Conservation (phyloP, 1,140 invertebrate species). For the Temnothorax curvispinosus region DNA sequence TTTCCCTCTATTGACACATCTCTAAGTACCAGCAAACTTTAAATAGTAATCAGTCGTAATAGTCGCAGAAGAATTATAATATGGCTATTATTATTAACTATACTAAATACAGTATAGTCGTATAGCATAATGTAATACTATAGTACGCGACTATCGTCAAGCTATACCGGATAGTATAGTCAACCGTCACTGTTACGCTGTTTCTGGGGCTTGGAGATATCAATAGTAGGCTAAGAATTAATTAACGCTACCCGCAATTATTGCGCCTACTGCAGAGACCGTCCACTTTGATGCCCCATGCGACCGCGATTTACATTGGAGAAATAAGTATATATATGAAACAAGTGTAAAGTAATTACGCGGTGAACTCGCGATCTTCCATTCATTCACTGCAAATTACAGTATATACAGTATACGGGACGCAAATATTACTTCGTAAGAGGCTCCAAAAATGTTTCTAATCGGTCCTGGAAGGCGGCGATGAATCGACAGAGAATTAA, state of each 20-base stretch:
- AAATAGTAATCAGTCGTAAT: neutral
- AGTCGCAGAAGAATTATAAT: neutral
- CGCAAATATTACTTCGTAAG: slow-evolving; percentile 27
- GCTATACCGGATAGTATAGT: neutral
- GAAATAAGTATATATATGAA: slow-evolving; percentile 10
- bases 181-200: neutral
- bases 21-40: slow-evolving; percentile 26
- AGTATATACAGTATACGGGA: slow-evolving; percentile 19
- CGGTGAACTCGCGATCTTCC: neutral
- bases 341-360: slow-evolving; percentile 27
- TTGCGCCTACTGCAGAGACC: slow-evolving; percentile 1
- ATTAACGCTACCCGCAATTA: slow-evolving; percentile 1
- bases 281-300: slow-evolving; percentile 14
- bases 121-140: neutral
- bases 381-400: slow-evolving; percentile 17
- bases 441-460: slow-evolving; percentile 17
- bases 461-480: neutral
- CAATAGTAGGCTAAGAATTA: slow-evolving; percentile 7
- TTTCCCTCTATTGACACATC: slow-evolving; percentile 17
- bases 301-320: neutral
- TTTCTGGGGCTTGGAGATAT: neutral
- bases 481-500: slow-evolving; percentile 28
- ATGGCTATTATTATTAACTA: slow-evolving; percentile 36
- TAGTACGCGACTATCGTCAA: slow-evolving; percentile 7
- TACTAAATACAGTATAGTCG: slow-evolving; percentile 26